A percentile compares a stretch with the other conserved stretches of the same genome.
Evolutionary conservation across 2,113 vertebrate species (phyloP).

Genomic region (Glaucomys volans): DNA sequence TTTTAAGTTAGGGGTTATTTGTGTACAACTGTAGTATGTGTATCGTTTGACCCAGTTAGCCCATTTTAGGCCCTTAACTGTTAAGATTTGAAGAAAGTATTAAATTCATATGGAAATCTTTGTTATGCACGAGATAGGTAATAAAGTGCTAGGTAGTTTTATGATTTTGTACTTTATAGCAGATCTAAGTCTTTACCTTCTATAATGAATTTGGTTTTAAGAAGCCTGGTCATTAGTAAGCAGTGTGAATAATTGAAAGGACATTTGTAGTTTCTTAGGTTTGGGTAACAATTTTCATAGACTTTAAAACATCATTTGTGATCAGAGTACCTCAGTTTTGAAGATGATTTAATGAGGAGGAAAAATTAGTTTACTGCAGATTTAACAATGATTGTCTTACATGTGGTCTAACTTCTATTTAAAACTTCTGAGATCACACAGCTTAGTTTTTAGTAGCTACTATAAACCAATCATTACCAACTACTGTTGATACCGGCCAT

Average conservation of each 20-base stretch:
- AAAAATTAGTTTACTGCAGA: background rate
- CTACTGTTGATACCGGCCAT: background rate
- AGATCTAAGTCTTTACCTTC: constrained; percentile 7
- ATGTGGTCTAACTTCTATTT: background rate
- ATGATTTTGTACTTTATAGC: background rate
- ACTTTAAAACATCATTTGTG: constrained; percentile 36
- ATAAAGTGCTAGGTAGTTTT: constrained; percentile 28
- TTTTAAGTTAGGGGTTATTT: background rate
- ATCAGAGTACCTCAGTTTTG: background rate
- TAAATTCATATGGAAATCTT: background rate
- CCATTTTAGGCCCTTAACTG: background rate
- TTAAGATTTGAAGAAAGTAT: background rate
- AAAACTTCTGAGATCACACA: background rate
- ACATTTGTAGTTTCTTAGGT: constrained; percentile 5
- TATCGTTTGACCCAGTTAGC: background rate
- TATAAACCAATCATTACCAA: background rate
- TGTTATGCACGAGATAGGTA: background rate
- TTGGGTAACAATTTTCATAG: constrained; percentile 43
- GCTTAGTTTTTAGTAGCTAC: constrained; percentile 1
- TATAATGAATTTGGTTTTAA: constrained; percentile 25
- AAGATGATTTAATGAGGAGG: constrained; percentile 45
- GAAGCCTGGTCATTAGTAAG: constrained; percentile 28
- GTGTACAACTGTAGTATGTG: background rate
- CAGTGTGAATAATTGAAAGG: background rate
- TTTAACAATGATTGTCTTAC: constrained; percentile 4